Conservation (phyloP, 2,888 invertebrate genomes). For the Melanostoma scalare region DNA sequence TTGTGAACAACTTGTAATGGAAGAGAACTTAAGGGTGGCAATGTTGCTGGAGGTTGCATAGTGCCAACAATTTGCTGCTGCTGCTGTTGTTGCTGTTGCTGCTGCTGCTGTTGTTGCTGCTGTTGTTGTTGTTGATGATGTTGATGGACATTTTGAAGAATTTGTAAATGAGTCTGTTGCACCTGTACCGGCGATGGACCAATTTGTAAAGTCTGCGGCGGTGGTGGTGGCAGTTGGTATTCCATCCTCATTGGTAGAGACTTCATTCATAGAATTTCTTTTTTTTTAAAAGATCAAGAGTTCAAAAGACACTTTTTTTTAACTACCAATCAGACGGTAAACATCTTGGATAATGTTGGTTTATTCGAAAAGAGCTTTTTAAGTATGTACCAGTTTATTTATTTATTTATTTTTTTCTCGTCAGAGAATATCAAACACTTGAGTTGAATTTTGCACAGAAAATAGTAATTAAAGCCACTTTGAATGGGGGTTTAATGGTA, state of each 20-base stretch:
- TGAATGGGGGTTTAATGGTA: slow-evolving; percentile 58
- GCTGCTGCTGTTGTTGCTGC: slow-evolving; percentile 76
- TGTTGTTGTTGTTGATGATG: slow-evolving; percentile 77
- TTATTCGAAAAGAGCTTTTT: slow-evolving; percentile 37
- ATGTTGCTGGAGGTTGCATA: slow-evolving; percentile 77
- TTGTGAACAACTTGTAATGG: slow-evolving; percentile 81
- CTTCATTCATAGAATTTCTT: slow-evolving; percentile 74
- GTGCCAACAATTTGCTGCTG: slow-evolving; percentile 79
- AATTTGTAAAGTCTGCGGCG: slow-evolving; percentile 79
- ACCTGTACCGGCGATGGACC: slow-evolving; percentile 75
- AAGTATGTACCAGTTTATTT: neutral
- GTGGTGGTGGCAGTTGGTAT: slow-evolving; percentile 81
- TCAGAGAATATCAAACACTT: slow-evolving; percentile 58
- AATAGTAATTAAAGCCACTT: slow-evolving; percentile 64
- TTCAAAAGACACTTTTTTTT: slow-evolving; percentile 18
- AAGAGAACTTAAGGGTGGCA: slow-evolving; percentile 80
- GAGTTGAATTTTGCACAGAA: slow-evolving; percentile 46
- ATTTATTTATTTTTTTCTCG: too few relatives aligned
- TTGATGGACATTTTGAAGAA: slow-evolving; percentile 77
- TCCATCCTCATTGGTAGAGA: slow-evolving; percentile 81
- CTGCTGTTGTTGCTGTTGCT: slow-evolving; percentile 76
- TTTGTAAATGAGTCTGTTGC: slow-evolving; percentile 78
- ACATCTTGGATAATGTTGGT: slow-evolving; percentile 59
- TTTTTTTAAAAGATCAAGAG: slow-evolving; percentile 17
- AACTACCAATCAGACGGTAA: slow-evolving; percentile 37